A percentile compares a stretch with the other conserved stretches of the same genome.
Evolutionary conservation across 92 coral and sea anemone genomes (phyloP).

Genomic region (Palythoa grandiflora): DNA sequence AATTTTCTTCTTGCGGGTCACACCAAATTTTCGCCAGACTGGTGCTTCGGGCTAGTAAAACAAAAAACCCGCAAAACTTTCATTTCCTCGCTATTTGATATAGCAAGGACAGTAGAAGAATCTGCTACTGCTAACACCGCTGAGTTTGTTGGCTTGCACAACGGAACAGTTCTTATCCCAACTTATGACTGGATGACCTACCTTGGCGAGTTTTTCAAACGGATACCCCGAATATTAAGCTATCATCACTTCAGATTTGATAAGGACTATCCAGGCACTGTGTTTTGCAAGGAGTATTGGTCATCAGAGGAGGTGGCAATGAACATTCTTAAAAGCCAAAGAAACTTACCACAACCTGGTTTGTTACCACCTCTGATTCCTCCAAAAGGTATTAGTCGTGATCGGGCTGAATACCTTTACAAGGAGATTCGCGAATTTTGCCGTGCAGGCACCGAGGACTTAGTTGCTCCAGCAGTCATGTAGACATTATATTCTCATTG

Average conservation of each 20-base stretch:
- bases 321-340: constrained; percentile 29
- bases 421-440: constrained; percentile 46
- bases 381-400: constrained; percentile 25
- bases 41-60: constrained; percentile 22
- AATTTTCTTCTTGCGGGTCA: constrained; percentile 67
- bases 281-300: constrained; percentile 40
- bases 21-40: constrained; percentile 23
- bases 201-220: constrained; percentile 10
- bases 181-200: constrained; percentile 26
- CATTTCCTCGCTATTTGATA: constrained; percentile 29
- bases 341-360: constrained; percentile 35
- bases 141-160: constrained; percentile 30
- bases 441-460: constrained; percentile 37
- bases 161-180: constrained; percentile 46
- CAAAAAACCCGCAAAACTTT: constrained; percentile 23
- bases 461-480: constrained; percentile 17
- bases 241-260: constrained; percentile 43
- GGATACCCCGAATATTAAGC: background rate
- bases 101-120: constrained; percentile 30
- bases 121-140: constrained; percentile 33
- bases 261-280: constrained; percentile 37
- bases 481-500: constrained; percentile 1
- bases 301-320: constrained; percentile 48
- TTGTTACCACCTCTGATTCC: constrained; percentile 32
- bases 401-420: constrained; percentile 34